Percentiles rank a stretch among this genome's conserved stretches.
Conservation (phyloP, 2,113 vertebrate genomes). For the Sciurus niger region DNA sequence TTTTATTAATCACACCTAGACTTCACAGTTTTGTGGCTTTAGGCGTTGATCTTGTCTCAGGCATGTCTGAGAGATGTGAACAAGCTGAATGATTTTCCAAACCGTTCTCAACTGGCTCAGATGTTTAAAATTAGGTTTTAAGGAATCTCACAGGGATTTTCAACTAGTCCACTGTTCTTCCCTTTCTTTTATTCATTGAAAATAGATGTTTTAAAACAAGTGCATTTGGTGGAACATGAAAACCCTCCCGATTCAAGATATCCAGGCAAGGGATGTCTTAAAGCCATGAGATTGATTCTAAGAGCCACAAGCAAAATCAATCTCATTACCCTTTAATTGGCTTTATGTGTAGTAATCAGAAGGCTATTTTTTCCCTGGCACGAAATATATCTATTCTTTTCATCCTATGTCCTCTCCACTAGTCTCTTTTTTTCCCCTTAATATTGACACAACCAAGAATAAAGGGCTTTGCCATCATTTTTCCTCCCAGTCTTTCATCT, state of each 20-base stretch:
- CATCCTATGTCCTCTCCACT: not conserved
- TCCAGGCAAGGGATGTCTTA: not conserved
- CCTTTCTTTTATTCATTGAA: not conserved
- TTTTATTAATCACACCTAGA: not conserved
- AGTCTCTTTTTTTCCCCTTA: not conserved
- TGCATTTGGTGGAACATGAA: not conserved
- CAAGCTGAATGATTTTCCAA: not conserved
- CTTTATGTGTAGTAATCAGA: slow-evolving; percentile 68
- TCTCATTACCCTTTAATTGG: slow-evolving; percentile 74
- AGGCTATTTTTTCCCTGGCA: slow-evolving; percentile 46
- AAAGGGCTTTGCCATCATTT: slow-evolving; percentile 21
- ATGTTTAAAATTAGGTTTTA: slow-evolving; percentile 37
- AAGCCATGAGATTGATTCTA: slow-evolving; percentile 56
- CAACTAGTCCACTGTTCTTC: not conserved
- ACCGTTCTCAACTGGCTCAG: not conserved
- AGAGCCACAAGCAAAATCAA: slow-evolving; percentile 65
- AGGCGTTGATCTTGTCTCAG: slow-evolving; percentile 30
- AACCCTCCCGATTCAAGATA: slow-evolving; percentile 10
- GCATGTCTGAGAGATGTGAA: slow-evolving; percentile 16
- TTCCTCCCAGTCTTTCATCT: slow-evolving; percentile 37
- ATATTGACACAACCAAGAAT: slow-evolving; percentile 39
- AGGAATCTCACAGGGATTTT: slow-evolving; percentile 37
- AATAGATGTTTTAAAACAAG: slow-evolving; percentile 54
- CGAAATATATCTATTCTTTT: slow-evolving; percentile 61
- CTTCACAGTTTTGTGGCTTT: not conserved